Base-by-base conservation (phyloP, 2,888 invertebrate genomes). In the Apoda limacodes region DNA sequence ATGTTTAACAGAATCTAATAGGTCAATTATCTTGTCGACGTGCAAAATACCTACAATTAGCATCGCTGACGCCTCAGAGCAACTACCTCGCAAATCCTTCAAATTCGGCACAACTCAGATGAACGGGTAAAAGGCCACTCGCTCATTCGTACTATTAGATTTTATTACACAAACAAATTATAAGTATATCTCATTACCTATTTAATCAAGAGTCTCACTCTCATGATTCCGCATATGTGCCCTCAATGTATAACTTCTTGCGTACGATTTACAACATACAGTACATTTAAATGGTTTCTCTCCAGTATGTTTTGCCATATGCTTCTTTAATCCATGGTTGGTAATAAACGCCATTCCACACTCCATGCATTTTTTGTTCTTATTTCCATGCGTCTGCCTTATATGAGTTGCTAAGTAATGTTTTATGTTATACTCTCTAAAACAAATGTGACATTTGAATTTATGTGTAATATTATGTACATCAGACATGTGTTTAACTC, bases 341-440 rank as follows among this genome's bases (percentile, higher is more conserved):
- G 69, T 68, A 25, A 64, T 71, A 43, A 82, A 83, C 11, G 74
- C 76, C 60, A 78, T 80, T 1, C 63, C 63, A 41, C 83, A 83
- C 9, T 76, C 66, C 0, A 46, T 26, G 37, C 83, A 83, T 45
- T 62, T 82, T 46, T 66, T 82, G 52, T 63, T 78, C 47, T 59
- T 82, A 51, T 58, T 60, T 0, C 67, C 82, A 42, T 66, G 82
- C 0, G 76, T 71, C 23, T 75, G 74, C 2, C 76, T 43, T 13
- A 76, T 64, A 22, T 76, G 76, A 0, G 75, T 75, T 0, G 75
- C 64, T 17, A 76, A 44, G 42, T 75, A 75, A 51, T 76, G 76
- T 21, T 74, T 76, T 3, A 76, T 63, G 33, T 69, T 70, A 15
- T 65, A 76, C 20, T 66, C 75, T 1, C 64, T 42, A 2, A 46